Conservation (phyloP, 2,113 vertebrate species). For the Chionomys nivalis region DNA sequence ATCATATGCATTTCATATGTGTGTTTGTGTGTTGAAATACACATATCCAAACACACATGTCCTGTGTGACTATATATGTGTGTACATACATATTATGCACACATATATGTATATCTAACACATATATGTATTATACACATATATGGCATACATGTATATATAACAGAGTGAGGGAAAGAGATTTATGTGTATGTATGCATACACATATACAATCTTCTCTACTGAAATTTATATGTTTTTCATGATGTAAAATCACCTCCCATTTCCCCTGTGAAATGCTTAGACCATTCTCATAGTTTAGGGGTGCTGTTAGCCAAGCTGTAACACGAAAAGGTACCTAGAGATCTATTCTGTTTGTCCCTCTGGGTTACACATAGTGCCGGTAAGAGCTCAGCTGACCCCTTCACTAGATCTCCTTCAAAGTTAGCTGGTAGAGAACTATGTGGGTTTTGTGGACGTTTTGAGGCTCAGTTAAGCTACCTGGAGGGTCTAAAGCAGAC, state of each 20-base stretch:
- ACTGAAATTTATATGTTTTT: neutral
- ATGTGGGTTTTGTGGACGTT: conserved; percentile 73
- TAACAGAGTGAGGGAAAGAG: neutral
- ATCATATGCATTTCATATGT: neutral
- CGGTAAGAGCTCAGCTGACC: conserved; percentile 67
- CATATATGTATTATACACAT: neutral
- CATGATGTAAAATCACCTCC: neutral
- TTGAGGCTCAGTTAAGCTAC: conserved; percentile 71
- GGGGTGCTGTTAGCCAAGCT: neutral
- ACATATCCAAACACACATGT: neutral
- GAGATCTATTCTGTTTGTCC: neutral
- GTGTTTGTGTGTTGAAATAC: neutral
- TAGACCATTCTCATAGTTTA: neutral
- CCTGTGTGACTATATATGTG: neutral
- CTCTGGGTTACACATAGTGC: neutral
- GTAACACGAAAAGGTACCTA: neutral
- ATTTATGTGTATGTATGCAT: neutral
- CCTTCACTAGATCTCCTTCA: conserved; percentile 76
- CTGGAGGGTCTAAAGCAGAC: conserved; percentile 63
- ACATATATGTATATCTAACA: neutral
- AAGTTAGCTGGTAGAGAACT: conserved; percentile 71
- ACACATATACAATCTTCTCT: neutral
- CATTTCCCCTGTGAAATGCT: neutral
- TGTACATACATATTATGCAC: neutral
- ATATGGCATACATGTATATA: neutral